phyloP scores from a whole-genome alignment of 1,140 invertebrate species.

The Anastatus disparis region DNA sequence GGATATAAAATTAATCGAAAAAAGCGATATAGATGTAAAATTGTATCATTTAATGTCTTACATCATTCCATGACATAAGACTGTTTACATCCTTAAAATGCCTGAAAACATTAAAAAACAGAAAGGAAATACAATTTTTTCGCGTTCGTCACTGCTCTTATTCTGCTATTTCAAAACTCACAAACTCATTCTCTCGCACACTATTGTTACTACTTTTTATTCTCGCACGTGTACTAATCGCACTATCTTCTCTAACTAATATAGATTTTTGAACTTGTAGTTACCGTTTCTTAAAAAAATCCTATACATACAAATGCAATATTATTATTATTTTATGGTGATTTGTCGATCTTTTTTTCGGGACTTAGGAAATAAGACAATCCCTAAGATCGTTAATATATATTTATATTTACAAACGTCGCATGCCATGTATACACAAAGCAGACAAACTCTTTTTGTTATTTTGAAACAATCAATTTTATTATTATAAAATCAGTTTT shows the following conservation, averaged over 20 bases:
- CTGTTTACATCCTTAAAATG: slow-evolving; percentile 45
- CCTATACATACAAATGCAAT: not conserved
- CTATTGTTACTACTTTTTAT: not conserved
- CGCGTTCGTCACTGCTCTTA: not conserved
- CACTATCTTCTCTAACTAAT: not conserved
- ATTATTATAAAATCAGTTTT: too few relatives aligned
- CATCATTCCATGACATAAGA: slow-evolving; percentile 62
- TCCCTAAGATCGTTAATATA: not conserved
- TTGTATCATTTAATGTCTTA: slow-evolving; percentile 32
- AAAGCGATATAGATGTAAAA: slow-evolving; percentile 1
- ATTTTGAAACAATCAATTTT: not conserved
- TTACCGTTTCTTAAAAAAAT: slow-evolving; percentile 23
- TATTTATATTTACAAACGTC: slow-evolving; percentile 9
- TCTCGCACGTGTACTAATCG: not conserved
- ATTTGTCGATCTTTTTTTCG: not conserved
- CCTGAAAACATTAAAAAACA: not conserved
- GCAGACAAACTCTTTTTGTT: not conserved
- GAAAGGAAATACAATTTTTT: slow-evolving; percentile 11
- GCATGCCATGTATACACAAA: not conserved
- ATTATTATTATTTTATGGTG: not conserved
- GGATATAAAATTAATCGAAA: not conserved
- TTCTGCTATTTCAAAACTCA: not conserved
- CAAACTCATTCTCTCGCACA: not conserved
- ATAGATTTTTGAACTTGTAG: slow-evolving; percentile 17
- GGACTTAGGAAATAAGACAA: not conserved